A percentile compares a stretch with the other conserved stretches of the same genome.
These are phyloP conservation scores for Cephus runcator DNA, from an alignment of 2,888 invertebrate genomes.

Conservation along the genomic window DNA sequence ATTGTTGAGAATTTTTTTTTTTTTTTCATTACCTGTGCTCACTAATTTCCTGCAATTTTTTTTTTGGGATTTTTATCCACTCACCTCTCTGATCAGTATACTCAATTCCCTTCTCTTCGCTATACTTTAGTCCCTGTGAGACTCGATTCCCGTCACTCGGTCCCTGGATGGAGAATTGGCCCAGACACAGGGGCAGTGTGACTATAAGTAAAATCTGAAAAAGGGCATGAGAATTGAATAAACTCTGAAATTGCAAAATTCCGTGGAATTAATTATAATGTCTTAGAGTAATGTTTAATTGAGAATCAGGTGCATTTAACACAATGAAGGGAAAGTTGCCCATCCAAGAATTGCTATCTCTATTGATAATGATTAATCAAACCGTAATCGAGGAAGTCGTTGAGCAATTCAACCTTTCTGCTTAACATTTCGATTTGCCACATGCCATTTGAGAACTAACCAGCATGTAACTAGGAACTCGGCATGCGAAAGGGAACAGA, in stretches of 20 bases:
- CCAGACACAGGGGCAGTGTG: slow-evolving; percentile 52
- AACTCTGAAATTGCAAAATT: neutral
- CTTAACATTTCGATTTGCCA: neutral
- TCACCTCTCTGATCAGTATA: slow-evolving; percentile 58
- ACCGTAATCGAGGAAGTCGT: neutral
- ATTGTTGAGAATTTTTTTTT: no score
- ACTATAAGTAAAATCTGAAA: slow-evolving; percentile 48
- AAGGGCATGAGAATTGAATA: neutral
- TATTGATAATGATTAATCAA: neutral
- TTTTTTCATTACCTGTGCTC: no score
- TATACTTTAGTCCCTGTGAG: slow-evolving; percentile 58
- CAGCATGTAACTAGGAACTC: no score
- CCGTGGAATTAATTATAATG: neutral
- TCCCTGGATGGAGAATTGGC: slow-evolving; percentile 60
- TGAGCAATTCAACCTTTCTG: neutral
- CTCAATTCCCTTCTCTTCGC: slow-evolving; percentile 57
- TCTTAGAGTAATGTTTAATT: no score
- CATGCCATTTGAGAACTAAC: neutral
- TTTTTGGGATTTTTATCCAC: neutral
- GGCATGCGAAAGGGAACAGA: no score
- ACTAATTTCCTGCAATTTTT: no score
- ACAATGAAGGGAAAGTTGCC: neutral
- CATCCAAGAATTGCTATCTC: neutral
- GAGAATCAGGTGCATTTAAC: no score
- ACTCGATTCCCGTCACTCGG: slow-evolving; percentile 59